Conservation (phyloP, 2,888 invertebrate species). For the Xestobium rufovillosum region DNA sequence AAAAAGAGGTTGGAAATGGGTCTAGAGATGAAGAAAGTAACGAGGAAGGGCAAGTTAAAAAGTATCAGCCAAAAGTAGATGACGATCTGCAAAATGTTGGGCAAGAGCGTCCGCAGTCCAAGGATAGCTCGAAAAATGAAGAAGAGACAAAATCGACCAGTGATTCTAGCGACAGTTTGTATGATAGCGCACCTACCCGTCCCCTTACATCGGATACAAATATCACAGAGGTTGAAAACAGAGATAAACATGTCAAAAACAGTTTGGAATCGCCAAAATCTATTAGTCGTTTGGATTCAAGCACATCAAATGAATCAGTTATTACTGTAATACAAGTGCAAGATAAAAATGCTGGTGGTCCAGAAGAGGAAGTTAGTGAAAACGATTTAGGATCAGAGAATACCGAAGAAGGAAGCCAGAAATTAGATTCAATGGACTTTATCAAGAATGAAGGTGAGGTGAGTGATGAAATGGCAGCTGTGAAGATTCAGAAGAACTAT, state of each 20-base stretch:
- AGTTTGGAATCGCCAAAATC: background rate
- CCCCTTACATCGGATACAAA: conserved; percentile 19
- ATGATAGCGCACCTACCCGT: conserved; percentile 20
- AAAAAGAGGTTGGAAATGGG: background rate
- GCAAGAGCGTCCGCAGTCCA: too few species aligned
- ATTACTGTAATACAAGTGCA: conserved; percentile 10
- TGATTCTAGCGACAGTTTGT: too few species aligned
- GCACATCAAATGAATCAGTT: conserved; percentile 11
- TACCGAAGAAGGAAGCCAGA: conserved; percentile 1
- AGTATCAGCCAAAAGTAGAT: background rate
- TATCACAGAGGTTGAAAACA: conserved; percentile 4
- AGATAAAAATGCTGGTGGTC: conserved; percentile 3
- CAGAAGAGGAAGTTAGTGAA: background rate
- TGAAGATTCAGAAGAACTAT: conserved; percentile 22
- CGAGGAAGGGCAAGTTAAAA: background rate
- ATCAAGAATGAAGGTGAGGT: too few species aligned
- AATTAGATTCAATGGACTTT: conserved; percentile 8
- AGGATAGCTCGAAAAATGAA: too few species aligned
- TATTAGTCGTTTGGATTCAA: conserved; percentile 4
- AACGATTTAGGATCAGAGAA: conserved; percentile 3
- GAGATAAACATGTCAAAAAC: conserved; percentile 2
- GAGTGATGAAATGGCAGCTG: conserved; percentile 16
- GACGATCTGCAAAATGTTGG: conserved; percentile 1
- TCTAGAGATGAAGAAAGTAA: background rate
- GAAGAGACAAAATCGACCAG: too few species aligned